phyloP scores from a whole-genome alignment of 2,797 vertebrate genomes.

The Epinephelus awoara region DNA sequence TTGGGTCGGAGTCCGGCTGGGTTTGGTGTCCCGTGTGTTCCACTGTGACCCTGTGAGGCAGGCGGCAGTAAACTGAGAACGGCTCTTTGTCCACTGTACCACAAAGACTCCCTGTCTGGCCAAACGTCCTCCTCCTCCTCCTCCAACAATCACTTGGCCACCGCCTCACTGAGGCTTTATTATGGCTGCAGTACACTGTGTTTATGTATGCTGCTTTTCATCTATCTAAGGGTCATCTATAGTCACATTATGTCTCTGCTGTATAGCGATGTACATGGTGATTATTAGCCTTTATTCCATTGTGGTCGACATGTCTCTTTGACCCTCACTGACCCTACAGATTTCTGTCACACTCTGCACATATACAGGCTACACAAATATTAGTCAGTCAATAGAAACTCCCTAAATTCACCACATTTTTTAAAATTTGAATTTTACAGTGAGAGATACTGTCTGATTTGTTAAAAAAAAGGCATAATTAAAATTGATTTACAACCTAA shows the following conservation, averaged over 20 bases:
- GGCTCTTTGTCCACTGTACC: slow-evolving; percentile 57
- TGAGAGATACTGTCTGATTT: too few species aligned
- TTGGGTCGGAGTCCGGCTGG: neutral
- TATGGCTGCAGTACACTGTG: neutral
- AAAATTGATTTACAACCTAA: too few species aligned
- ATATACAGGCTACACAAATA: too few species aligned
- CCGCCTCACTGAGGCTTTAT: slow-evolving; percentile 2
- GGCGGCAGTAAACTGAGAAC: slow-evolving; percentile 24
- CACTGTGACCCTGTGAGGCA: slow-evolving; percentile 11
- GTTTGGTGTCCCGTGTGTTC: neutral
- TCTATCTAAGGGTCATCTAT: neutral
- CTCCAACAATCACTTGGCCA: slow-evolving; percentile 29
- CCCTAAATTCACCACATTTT: too few species aligned
- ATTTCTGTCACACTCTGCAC: too few species aligned
- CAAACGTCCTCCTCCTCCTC: slow-evolving; percentile 25
- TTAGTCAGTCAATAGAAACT: too few species aligned
- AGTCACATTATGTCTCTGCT: neutral
- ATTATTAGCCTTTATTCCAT: neutral
- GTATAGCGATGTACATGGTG: neutral
- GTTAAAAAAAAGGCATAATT: too few species aligned
- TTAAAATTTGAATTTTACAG: too few species aligned
- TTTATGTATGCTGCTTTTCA: neutral
- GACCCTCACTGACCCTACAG: too few species aligned
- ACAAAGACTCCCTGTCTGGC: slow-evolving; percentile 66
- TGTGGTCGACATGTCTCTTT: neutral